These are phyloP conservation scores for Thryonomys swinderianus DNA, from an alignment of 2,113 vertebrate species.

Conservation along the genomic window DNA sequence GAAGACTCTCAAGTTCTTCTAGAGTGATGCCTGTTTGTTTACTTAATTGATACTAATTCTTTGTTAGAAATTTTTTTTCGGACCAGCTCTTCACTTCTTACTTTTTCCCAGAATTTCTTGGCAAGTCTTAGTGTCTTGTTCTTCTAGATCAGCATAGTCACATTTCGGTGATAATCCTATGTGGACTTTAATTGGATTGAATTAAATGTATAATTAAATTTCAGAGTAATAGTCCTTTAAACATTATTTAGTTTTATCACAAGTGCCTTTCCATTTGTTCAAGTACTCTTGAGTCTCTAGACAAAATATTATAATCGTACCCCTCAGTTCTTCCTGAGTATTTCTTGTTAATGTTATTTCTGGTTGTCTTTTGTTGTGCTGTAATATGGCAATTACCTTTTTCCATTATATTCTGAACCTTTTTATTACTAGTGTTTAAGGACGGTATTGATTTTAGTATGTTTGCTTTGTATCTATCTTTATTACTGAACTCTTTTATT, in stretches of 20 bases:
- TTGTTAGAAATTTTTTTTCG: neutral
- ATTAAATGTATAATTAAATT: conserved; percentile 71
- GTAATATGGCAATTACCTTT: conserved; percentile 57
- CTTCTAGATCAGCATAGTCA: neutral
- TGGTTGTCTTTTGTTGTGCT: conserved; percentile 59
- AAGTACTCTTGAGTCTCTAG: conserved; percentile 34
- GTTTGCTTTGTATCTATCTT: conserved; percentile 65
- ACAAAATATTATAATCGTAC: neutral
- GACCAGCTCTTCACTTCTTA: neutral
- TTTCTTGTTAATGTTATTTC: conserved; percentile 64
- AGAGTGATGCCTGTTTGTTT: neutral
- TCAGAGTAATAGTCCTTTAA: conserved; percentile 53
- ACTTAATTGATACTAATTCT: neutral
- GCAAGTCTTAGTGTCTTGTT: neutral
- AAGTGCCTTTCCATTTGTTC: conserved; percentile 26
- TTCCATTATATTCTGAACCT: conserved; percentile 48
- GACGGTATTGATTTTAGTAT: conserved; percentile 62
- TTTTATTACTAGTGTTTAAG: conserved; percentile 66
- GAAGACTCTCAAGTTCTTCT: neutral
- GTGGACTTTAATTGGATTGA: conserved; percentile 53
- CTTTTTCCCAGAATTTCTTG: neutral
- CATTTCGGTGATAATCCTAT: conserved; percentile 48
- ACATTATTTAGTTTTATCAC: conserved; percentile 59
- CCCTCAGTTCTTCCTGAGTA: neutral
- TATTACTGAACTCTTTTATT: conserved; percentile 60